These are phyloP conservation scores for Drosophila macrospina DNA, from an alignment of 2,888 invertebrate genomes.

Conservation along the genomic window DNA sequence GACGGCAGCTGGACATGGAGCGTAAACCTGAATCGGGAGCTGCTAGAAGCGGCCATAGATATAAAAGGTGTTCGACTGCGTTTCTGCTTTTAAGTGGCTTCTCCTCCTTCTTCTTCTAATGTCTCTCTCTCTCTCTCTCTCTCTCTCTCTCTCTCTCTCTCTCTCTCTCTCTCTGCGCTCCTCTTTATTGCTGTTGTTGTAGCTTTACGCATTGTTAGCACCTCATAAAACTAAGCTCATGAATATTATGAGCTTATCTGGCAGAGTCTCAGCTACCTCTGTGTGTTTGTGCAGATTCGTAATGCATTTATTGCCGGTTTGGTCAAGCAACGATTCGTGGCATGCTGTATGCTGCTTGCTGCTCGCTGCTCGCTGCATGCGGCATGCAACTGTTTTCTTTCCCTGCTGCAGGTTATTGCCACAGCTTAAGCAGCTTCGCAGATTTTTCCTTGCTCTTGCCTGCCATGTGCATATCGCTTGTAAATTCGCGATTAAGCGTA, in stretches of 20 bases:
- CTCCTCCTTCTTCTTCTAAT: neutral
- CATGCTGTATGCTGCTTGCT: neutral
- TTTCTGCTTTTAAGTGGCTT: slow-evolving; percentile 45
- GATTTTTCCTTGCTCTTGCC: slow-evolving; percentile 5
- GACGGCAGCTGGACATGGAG: slow-evolving; percentile 16
- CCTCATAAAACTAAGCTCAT: slow-evolving; percentile 85
- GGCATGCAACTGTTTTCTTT: neutral
- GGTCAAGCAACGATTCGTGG: slow-evolving; percentile 43
- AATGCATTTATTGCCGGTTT: slow-evolving; percentile 41
- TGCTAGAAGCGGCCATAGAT: slow-evolving; percentile 25
- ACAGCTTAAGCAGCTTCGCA: slow-evolving; percentile 59
- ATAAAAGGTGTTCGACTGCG: slow-evolving; percentile 57
- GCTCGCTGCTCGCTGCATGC: neutral
- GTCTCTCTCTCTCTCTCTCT: neutral
- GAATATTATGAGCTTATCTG: slow-evolving; percentile 83
- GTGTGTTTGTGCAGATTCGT: slow-evolving; percentile 53
- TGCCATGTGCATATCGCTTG: slow-evolving; percentile 58
- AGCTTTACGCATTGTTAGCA: slow-evolving; percentile 83
- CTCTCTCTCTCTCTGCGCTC: neutral
- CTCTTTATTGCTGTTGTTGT: slow-evolving; percentile 35
- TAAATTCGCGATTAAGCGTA: slow-evolving; percentile 75
- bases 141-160: neutral
- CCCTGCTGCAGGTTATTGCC: slow-evolving; percentile 71
- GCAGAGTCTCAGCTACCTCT: slow-evolving; percentile 16
- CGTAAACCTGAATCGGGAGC: slow-evolving; percentile 11